Evolutionary conservation across 2,888 invertebrate species (phyloP), one percentile per base, ranked within the genome.

Genomic region (Caenorhabditis sp.): DNA sequence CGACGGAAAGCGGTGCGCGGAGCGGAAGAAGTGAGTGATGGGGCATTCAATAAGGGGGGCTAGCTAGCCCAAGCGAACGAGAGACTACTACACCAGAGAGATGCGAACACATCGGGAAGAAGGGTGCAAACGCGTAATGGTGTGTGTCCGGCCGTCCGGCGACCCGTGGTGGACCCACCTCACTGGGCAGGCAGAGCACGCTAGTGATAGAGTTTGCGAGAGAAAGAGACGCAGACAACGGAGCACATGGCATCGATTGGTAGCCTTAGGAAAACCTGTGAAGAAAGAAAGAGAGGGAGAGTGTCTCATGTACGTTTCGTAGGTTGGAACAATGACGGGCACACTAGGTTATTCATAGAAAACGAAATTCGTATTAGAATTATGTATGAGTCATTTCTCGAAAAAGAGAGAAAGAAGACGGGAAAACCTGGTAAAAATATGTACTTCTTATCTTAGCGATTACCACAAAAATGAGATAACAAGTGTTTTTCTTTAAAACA

Each of bases 11-110:
- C 35, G 48, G 65, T 65, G 56, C 48, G 56, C 58, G 59, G 50
- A 43, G 70, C 45, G 41, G 59, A 59, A 59, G 50, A 55, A 50
- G 66, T 58, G 56, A 65, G 45, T 55, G 50, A 65, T 65, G 52
- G 50, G 43, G 22, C n/a, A 4, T 8, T 27, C n/a, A 26, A 48
- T 35, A 35, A 11, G 20, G 20, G 59, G 24, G 26, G 2, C 15
- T 22, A 3, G 11, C 13, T n/a, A 24, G 52, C 13, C 17, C 15
- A 17, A 22, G 53, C 13, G 1, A 24, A 22, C 9, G 39, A 53
- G n/a, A 26, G 24, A 53, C 24, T 13, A 22, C 45, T 2, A 22
- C 8, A 20, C 11, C 5, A 7, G 11, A 24, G 50, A 62, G 39
- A 61, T 48, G 46, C 61, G 48, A 48, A 41, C 37, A 41, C 17